Evolutionary conservation across 2,888 invertebrate species (phyloP).

Genomic region (Sicus ferrugineus): DNA sequence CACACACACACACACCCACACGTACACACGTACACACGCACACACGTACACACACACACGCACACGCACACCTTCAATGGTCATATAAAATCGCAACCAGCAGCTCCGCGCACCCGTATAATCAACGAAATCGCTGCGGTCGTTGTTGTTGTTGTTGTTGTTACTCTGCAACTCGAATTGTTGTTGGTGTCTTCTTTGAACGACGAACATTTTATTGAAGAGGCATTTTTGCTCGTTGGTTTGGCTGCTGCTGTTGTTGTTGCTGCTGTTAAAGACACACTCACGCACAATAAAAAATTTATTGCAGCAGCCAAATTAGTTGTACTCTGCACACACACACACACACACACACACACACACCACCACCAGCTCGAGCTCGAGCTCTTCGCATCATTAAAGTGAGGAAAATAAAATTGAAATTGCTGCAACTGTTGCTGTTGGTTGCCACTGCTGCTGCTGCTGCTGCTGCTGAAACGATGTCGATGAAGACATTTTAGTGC

Average conservation of each 20-base stretch:
- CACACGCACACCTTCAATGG: neutral
- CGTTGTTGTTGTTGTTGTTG: constrained; percentile 34
- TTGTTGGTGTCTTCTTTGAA: constrained; percentile 43
- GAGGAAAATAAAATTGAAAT: too few species aligned
- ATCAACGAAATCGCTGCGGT: constrained; percentile 31
- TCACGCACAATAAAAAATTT: neutral
- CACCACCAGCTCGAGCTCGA: too few species aligned
- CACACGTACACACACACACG: neutral
- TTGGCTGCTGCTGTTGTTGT: constrained; percentile 14
- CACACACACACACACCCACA: neutral
- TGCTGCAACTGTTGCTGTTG: too few species aligned
- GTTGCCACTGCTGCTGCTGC: too few species aligned
- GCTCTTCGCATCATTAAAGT: too few species aligned
- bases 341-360: too few species aligned
- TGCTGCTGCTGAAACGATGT: too few species aligned
- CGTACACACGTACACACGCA: neutral
- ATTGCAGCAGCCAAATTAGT: neutral
- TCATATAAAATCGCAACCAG: neutral
- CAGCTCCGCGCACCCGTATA: too few species aligned
- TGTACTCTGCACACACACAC: too few species aligned
- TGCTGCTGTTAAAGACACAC: neutral
- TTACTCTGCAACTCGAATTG: constrained; percentile 27
- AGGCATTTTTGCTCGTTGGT: neutral
- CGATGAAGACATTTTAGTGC: too few species aligned
- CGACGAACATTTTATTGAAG: constrained; percentile 52